Evolutionary conservation across 2,113 vertebrate species (phyloP).

Genomic region (Coptodon rendalli): DNA sequence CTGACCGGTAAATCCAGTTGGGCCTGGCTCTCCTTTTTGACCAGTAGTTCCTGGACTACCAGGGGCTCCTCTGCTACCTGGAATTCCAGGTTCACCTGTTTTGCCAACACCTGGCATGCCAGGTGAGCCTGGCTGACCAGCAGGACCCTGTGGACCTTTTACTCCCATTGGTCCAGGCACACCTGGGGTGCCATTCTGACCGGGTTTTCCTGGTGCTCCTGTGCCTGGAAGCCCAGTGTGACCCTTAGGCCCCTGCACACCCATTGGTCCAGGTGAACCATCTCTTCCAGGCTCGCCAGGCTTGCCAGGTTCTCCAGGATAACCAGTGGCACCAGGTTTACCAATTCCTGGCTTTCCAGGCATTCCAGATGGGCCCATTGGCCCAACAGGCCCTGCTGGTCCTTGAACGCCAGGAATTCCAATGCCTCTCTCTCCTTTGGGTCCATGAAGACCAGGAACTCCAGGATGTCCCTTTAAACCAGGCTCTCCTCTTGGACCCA

Average conservation of each 20-base stretch:
- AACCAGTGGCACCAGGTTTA: constrained; percentile 79
- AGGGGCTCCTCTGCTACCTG: constrained; percentile 66
- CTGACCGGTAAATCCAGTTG: constrained; percentile 67
- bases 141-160: constrained; percentile 70
- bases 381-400: constrained; percentile 77
- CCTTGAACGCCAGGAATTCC: constrained; percentile 83
- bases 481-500: constrained; percentile 78
- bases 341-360: constrained; percentile 82
- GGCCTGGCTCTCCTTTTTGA: constrained; percentile 74
- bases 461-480: constrained; percentile 86
- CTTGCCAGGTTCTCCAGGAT: constrained; percentile 85
- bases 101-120: constrained; percentile 74
- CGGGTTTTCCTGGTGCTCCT: constrained; percentile 69
- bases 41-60: constrained; percentile 72
- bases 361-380: constrained; percentile 80
- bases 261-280: constrained; percentile 77
- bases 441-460: constrained; percentile 80
- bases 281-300: constrained; percentile 82
- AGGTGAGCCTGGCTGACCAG: constrained; percentile 68
- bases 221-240: constrained; percentile 74
- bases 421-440: constrained; percentile 83
- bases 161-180: constrained; percentile 60
- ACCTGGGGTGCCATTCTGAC: constrained; percentile 71
- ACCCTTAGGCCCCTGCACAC: constrained; percentile 81
- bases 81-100: constrained; percentile 65